phyloP scores from a whole-genome alignment of 2,797 vertebrate species.

The Euthynnus affinis region DNA sequence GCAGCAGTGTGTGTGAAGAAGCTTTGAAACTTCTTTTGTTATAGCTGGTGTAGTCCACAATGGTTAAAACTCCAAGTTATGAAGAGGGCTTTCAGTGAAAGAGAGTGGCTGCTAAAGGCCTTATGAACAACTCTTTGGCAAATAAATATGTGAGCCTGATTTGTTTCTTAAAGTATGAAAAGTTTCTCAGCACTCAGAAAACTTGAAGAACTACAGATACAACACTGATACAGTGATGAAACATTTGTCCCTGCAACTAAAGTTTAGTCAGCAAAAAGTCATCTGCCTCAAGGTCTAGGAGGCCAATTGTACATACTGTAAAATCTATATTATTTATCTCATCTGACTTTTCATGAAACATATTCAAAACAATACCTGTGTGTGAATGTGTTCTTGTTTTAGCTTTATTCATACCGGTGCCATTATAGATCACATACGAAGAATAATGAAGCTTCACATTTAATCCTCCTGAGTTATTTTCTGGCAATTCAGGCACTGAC shows the following conservation, averaged over 20 bases:
- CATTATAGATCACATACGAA: not conserved
- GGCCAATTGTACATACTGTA: too few relatives aligned
- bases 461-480: not conserved
- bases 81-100: not conserved
- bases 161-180: slow-evolving; percentile 18
- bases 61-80: not conserved
- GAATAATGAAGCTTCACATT: not conserved
- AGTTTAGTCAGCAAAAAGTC: too few relatives aligned
- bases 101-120: not conserved
- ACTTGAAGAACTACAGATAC: slow-evolving; percentile 5
- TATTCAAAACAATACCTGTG: too few relatives aligned
- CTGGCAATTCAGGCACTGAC: not conserved
- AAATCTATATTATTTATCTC: too few relatives aligned
- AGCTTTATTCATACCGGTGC: not conserved
- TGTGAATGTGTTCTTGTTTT: too few relatives aligned
- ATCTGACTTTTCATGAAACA: too few relatives aligned
- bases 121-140: not conserved
- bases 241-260: too few relatives aligned
- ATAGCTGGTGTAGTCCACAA: not conserved
- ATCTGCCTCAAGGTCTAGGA: too few relatives aligned
- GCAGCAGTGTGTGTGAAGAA: too few relatives aligned
- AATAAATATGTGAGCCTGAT: slow-evolving; percentile 15
- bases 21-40: not conserved
- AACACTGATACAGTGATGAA: not conserved
- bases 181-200: not conserved